Conservation (phyloP, 2,888 invertebrate genomes). For the Bombyx huttoni region DNA sequence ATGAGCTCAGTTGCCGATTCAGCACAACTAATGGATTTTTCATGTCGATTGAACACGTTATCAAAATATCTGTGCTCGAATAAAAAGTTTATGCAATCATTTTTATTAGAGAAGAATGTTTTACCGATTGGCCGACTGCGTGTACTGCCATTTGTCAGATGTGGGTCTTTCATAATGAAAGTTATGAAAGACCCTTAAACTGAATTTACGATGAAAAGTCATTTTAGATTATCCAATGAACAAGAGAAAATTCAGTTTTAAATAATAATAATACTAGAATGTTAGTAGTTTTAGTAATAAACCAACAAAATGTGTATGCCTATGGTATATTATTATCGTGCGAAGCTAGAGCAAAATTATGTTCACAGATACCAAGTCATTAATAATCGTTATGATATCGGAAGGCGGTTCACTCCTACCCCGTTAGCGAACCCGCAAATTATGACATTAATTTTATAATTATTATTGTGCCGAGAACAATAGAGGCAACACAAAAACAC, state of each 20-base stretch:
- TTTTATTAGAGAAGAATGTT: neutral
- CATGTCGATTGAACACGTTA: slow-evolving; percentile 62
- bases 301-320: no score
- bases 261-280: slow-evolving; percentile 1
- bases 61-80: slow-evolving; percentile 12
- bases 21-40: slow-evolving; percentile 68
- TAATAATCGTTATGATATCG: slow-evolving; percentile 56
- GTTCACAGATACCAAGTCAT: slow-evolving; percentile 22
- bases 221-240: neutral
- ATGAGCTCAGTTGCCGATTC: slow-evolving; percentile 39
- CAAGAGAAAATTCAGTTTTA: neutral
- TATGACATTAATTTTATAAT: slow-evolving; percentile 60
- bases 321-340: no score
- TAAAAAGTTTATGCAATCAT: neutral
- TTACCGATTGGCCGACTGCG: neutral
- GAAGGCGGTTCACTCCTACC: slow-evolving; percentile 30
- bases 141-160: no score
- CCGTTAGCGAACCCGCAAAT: slow-evolving; percentile 37
- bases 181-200: no score
- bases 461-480: slow-evolving; percentile 46
- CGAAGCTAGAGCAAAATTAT: neutral
- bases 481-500: slow-evolving; percentile 39
- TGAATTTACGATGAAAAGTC: no score
- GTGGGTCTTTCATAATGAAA: no score
- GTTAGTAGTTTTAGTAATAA: neutral